Evolutionary conservation across 2,888 invertebrate genomes (phyloP).

Genomic region (Priocnemis perturbator): DNA sequence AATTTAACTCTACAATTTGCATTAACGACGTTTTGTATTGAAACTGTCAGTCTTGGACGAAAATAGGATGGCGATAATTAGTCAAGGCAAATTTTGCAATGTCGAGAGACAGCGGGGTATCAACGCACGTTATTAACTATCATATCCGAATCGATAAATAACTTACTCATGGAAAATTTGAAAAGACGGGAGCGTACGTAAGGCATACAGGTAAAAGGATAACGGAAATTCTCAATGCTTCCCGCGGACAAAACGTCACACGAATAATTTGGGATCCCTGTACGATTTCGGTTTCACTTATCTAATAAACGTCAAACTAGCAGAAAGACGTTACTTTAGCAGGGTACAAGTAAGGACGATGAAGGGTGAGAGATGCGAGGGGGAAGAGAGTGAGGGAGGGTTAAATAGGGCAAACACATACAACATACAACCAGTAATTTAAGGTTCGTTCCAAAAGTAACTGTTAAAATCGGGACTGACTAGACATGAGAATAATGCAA

Average conservation of each 20-base stretch:
- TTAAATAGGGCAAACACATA: slow-evolving; percentile 54
- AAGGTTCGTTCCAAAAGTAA: slow-evolving; percentile 41
- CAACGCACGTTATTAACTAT: slow-evolving; percentile 42
- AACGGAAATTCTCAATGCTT: slow-evolving; percentile 27
- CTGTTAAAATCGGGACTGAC: slow-evolving; percentile 9
- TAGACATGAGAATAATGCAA: not conserved
- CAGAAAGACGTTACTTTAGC: slow-evolving; percentile 53
- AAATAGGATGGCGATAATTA: too few relatives aligned
- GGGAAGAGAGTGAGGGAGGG: slow-evolving; percentile 29
- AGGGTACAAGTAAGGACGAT: slow-evolving; percentile 32
- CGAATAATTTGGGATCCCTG: slow-evolving; percentile 26
- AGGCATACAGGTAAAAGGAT: slow-evolving; percentile 54
- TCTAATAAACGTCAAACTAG: slow-evolving; percentile 54
- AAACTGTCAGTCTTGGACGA: too few relatives aligned
- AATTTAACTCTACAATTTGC: too few relatives aligned
- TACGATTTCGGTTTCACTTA: slow-evolving; percentile 43
- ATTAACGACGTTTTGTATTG: too few relatives aligned
- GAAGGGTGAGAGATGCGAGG: slow-evolving; percentile 17
- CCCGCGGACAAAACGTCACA: slow-evolving; percentile 13
- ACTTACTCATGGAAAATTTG: slow-evolving; percentile 60
- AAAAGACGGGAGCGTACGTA: slow-evolving; percentile 44
- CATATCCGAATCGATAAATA: slow-evolving; percentile 54
- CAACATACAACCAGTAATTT: slow-evolving; percentile 40
- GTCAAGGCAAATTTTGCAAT: too few relatives aligned
- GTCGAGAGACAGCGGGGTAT: too few relatives aligned